A percentile compares a stretch with the other conserved stretches of the same genome.
Conservation (phyloP, 2,113 vertebrate species). For the Bos taurus region ARS-UCD2.0 NC_037338.1:99360501-99361000, state of each 20-base stretch:
- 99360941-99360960: background rate
- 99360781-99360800: background rate
- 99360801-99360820: background rate
- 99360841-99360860: background rate
- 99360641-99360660: background rate
- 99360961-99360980: background rate
- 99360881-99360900: background rate
- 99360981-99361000: background rate
- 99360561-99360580: background rate
- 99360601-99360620: background rate
- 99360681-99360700: background rate
- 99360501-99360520: rapidly evolving
- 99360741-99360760: background rate
- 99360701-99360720: background rate
- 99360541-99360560: background rate
- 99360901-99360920: background rate
- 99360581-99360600: background rate
- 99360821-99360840: background rate
- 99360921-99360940: background rate
- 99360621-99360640: background rate
- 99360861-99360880: background rate
- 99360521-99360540: background rate
- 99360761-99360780: background rate
- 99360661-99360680: background rate
- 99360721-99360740: background rate